Evolutionary conservation across 2,113 vertebrate species (phyloP).

Genomic region (Neogale vison): DNA sequence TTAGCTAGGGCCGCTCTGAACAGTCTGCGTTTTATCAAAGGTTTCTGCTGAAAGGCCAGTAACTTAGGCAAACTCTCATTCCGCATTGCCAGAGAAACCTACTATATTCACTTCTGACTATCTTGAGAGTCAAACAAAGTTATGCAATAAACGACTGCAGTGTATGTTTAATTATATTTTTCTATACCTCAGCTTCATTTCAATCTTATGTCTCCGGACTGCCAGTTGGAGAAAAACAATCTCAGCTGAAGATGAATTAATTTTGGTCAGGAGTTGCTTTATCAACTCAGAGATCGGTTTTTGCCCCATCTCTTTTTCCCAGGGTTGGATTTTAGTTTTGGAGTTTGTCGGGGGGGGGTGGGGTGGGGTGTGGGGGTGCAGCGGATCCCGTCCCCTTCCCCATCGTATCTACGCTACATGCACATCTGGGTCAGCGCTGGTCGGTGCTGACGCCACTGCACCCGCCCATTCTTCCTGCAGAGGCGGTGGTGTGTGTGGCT

Average conservation of each 20-base stretch:
- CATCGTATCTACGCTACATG: rapidly evolving
- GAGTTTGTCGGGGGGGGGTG: too few species aligned
- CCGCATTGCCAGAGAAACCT: not conserved
- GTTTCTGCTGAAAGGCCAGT: not conserved
- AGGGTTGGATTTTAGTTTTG: not conserved
- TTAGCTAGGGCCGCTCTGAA: not conserved
- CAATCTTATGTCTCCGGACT: not conserved
- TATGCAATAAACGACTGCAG: not conserved
- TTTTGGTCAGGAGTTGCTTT: not conserved
- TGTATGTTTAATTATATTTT: not conserved
- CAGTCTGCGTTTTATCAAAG: not conserved
- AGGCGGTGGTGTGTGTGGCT: not conserved
- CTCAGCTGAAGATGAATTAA: not conserved
- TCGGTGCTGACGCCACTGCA: rapidly evolving
- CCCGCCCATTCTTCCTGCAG: not conserved
- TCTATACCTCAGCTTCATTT: not conserved
- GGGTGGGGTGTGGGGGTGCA: too few species aligned
- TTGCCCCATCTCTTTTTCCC: not conserved
- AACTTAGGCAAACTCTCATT: not conserved
- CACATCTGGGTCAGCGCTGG: rapidly evolving
- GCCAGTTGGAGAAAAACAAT: not conserved
- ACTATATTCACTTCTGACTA: not conserved
- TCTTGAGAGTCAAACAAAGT: not conserved
- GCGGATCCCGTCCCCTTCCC: not conserved
- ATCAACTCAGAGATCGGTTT: not conserved